Percentiles rank a stretch among this genome's conserved stretches.
Conservation (phyloP, 2,888 invertebrate genomes). For the Aphidius colemani region DNA sequence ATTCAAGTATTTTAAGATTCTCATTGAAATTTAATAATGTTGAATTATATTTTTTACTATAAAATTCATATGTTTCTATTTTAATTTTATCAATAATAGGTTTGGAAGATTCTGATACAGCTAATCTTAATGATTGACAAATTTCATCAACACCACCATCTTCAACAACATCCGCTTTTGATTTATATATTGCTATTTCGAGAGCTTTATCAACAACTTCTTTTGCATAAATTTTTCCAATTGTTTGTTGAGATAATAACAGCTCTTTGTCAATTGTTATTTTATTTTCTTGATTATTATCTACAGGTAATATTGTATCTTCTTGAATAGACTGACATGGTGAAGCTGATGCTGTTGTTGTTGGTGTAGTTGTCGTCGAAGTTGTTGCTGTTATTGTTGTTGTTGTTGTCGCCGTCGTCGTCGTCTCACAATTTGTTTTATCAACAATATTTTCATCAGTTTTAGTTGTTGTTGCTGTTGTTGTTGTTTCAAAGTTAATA, state of each 20-base stretch:
- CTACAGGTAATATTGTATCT: not conserved
- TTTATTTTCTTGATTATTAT: not conserved
- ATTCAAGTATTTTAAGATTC: slow-evolving; percentile 46
- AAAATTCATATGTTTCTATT: slow-evolving; percentile 50
- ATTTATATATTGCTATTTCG: slow-evolving; percentile 57
- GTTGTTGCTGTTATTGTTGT: not conserved
- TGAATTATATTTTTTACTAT: slow-evolving; percentile 43
- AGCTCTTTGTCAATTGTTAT: slow-evolving; percentile 39
- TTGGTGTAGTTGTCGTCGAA: not conserved
- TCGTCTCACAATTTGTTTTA: not conserved
- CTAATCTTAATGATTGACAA: slow-evolving; percentile 52
- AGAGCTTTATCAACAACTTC: slow-evolving; percentile 57
- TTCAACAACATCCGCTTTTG: slow-evolving; percentile 51
- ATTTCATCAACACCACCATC: slow-evolving; percentile 44
- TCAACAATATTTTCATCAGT: slow-evolving; percentile 11
- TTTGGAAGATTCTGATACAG: slow-evolving; percentile 53
- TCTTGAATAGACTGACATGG: not conserved
- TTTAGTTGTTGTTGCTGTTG: slow-evolving; percentile 10
- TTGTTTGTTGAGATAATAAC: slow-evolving; percentile 42
- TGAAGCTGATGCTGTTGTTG: not conserved
- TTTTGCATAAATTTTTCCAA: slow-evolving; percentile 53
- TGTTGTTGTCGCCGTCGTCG: not conserved
- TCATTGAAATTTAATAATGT: slow-evolving; percentile 44
- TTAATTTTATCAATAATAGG: slow-evolving; percentile 51
- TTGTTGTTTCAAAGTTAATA: not conserved